Conservation (phyloP, 2,888 invertebrate genomes). For the Lasioglossum vierecki region DNA sequence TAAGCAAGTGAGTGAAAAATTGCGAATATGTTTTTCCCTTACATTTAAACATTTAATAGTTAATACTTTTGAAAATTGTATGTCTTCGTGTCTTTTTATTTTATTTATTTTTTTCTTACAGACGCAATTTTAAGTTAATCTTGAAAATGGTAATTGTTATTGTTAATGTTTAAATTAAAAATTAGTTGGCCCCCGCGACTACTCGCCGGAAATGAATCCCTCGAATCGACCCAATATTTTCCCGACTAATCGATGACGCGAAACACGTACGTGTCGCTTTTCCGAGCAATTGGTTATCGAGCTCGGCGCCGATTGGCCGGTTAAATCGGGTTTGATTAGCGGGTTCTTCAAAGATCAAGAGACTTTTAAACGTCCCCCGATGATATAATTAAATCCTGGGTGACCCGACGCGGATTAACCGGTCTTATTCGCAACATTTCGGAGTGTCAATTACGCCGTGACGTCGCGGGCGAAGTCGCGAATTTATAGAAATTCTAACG, state of each 20-base stretch:
- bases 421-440: slow-evolving; percentile 11
- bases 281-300: slow-evolving; percentile 1
- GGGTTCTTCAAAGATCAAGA: slow-evolving; percentile 16
- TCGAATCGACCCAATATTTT: neutral
- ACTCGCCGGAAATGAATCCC: neutral
- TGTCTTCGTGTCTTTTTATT: too few relatives aligned
- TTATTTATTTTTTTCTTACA: too few relatives aligned
- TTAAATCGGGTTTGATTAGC: slow-evolving; percentile 39
- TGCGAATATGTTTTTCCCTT: too few relatives aligned
- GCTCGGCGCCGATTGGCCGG: neutral
- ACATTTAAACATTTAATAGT: too few relatives aligned
- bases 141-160: too few relatives aligned
- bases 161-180: too few relatives aligned
- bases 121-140: too few relatives aligned
- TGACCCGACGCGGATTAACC: slow-evolving; percentile 13
- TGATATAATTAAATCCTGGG: slow-evolving; percentile 28
- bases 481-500: neutral
- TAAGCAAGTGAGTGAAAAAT: too few relatives aligned
- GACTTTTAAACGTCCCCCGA: slow-evolving; percentile 14
- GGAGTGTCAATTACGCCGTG: slow-evolving; percentile 16
- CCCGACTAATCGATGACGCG: neutral
- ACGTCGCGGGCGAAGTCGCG: neutral
- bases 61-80: too few relatives aligned
- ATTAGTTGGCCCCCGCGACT: neutral
- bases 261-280: slow-evolving; percentile 2